Evolutionary conservation across 1,140 invertebrate species (phyloP).

Genomic region (Drosophila pruinosa): DNA sequence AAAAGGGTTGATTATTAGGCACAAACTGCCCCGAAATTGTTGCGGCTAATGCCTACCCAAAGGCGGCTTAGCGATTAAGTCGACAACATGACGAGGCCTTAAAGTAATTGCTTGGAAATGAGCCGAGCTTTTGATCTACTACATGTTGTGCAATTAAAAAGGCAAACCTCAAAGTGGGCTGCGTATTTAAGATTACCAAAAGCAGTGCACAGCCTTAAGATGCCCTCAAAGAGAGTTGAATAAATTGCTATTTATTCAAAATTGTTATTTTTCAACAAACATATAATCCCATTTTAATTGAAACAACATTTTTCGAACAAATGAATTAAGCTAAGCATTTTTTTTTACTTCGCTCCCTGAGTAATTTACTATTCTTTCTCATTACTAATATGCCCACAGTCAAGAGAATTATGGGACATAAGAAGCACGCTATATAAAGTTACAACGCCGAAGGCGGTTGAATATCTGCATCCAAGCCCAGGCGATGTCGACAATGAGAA

Average conservation of each 20-base stretch:
- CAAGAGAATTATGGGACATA: neutral
- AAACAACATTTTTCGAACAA: too few relatives aligned
- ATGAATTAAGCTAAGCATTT: neutral
- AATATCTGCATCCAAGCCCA: slow-evolving; percentile 1
- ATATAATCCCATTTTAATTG: too few relatives aligned
- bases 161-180: neutral
- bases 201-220: neutral
- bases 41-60: slow-evolving; percentile 56
- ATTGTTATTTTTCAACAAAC: too few relatives aligned
- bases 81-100: slow-evolving; percentile 42
- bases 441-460: slow-evolving; percentile 19
- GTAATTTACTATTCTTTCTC: neutral
- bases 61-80: slow-evolving; percentile 59
- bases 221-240: neutral
- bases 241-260: neutral
- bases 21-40: slow-evolving; percentile 39
- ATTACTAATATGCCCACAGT: neutral
- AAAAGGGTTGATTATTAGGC: slow-evolving; percentile 62
- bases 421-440: slow-evolving; percentile 26
- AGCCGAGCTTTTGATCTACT: slow-evolving; percentile 41
- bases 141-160: slow-evolving; percentile 44
- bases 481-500: slow-evolving; percentile 34
- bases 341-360: too few relatives aligned
- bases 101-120: slow-evolving; percentile 68
- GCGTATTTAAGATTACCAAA: neutral